Conservation (phyloP, 2,113 vertebrate species). For the Phasianus colchicus region DNA sequence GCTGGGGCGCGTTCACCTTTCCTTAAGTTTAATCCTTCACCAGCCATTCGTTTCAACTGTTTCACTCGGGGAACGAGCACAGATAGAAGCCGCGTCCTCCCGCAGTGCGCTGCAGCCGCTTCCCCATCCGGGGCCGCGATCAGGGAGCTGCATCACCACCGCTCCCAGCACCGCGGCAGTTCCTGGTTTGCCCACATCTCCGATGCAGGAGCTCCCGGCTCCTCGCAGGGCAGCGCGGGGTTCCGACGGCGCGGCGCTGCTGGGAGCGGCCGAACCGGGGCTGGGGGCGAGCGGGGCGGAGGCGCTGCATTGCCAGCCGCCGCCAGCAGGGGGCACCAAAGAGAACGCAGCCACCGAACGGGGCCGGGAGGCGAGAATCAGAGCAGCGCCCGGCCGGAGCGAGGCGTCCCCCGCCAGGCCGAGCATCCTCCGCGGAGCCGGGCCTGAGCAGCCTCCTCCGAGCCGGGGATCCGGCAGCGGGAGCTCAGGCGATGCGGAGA, state of each 20-base stretch:
- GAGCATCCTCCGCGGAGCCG: neutral
- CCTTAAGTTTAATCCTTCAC: neutral
- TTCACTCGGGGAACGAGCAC: fast-evolving
- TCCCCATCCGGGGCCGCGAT: no score
- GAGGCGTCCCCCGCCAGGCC: neutral
- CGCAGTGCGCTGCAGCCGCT: no score
- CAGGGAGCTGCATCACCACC: no score
- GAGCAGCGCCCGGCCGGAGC: no score
- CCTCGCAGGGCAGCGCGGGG: no score
- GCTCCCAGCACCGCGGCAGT: no score
- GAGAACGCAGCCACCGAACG: neutral
- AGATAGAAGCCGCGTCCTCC: fast-evolving
- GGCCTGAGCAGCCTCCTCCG: neutral
- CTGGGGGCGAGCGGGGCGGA: neutral
- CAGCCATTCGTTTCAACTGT: neutral
- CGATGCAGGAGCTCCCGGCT: no score
- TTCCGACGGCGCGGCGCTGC: no score
- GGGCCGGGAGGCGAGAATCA: neutral
- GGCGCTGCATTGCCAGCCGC: neutral
- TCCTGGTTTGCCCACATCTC: no score
- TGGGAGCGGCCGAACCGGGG: no score
- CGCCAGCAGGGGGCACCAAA: neutral
- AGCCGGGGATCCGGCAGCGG: no score
- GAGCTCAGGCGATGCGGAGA: conserved; percentile 79
- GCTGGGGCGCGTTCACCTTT: neutral